Base-by-base conservation (phyloP, 1,140 invertebrate genomes). In the Drosophila burlai region DNA sequence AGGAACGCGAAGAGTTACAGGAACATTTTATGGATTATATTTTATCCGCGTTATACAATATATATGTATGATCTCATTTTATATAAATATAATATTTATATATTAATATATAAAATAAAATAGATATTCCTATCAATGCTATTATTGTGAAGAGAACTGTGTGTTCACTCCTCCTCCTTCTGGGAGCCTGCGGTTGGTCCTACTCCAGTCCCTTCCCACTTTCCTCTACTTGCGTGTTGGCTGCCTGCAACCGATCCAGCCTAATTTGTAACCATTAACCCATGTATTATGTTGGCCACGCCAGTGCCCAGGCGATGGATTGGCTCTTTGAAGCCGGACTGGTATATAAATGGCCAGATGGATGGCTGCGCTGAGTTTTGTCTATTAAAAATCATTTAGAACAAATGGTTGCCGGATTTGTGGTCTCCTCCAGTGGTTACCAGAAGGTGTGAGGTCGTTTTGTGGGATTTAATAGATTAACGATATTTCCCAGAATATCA, bases 191-290 rank as follows among this genome's bases (percentile, higher is more conserved):
- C 75, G 84, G 85, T 89, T 89, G 81, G 85, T 89, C 84, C 63
- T 57, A 57, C 54, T 40, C 9, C 54, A n/a, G 54, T n/a, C 49
- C 31, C 60, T 42, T 59, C 21, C 61, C 76, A 66, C 45, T 68
- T 26, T 36, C 46, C 64, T 59, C 74, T 24, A 40, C 66, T 58
- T 80, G 72, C 55, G 46, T 72, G 74, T 66, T 61, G 54, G 62
- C 45, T 76, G 85, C 79, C 78, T 90, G 79, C 71, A 76, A 66
- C 68, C 79, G 77, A 81, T 90, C 81, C 75, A 78, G 83, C 83
- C 86, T 87, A 92, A 92, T 92, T 92, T 92, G 91, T 92, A 92
- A 92, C 86, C 91, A 92, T 92, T 92, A 92, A 77, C 68, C 76
- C 67, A 84, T 74, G 85, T 85, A 87, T 92, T 92, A 87, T 92